Base-by-base conservation (phyloP, 2,113 vertebrate genomes). In the Myotis brandtii region DNA sequence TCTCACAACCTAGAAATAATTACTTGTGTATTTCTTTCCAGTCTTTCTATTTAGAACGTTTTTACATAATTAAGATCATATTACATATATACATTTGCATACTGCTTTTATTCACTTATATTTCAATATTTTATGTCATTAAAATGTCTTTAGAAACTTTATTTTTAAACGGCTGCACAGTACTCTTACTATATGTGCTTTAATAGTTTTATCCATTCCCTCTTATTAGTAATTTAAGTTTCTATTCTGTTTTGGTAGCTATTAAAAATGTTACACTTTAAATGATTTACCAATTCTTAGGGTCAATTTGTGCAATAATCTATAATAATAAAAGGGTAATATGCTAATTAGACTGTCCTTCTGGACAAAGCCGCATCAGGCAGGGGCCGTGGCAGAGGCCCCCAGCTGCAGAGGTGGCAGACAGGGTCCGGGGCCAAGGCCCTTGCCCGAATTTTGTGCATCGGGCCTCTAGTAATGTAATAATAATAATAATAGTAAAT, bases 241-340 rank as follows among this genome's bases (percentile, higher is more conserved):
- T 93, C 66, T 93, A 32, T 94, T 96, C 46, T 90, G 89, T 73
- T 77, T 73, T 81, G 32, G 37, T 72, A 86, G n/a, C 2, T 86
- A 73, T 89, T 92, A 83, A 86, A 85, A 83, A 82, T 81, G 93
- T 76, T 80, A 73, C 3, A 54, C 10, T 32, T 90, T 72, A 95
- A 95, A 56, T 77, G 66, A 92, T 59, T 27, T 64, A 96, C 69
- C 64, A 95, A 96, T 86, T 59, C 30, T 87, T 95, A 94, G 25
- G 14, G 92, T 67, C 59, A 77, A 90, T 81, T 40, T 80, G 67
- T 75, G 1, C 32, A 85, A 66, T 30, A 94, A 59, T 93, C 48
- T 48, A 72, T 84, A 72, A 86, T 66, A 91, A 83, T 66, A 94
- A 91, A 62, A 62, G 8, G 59, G 25, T 62, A 62, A 27, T 62